Evolutionary conservation across 2,888 invertebrate genomes (phyloP).

Genomic region (Galeopsomyia nigrocyanea): DNA sequence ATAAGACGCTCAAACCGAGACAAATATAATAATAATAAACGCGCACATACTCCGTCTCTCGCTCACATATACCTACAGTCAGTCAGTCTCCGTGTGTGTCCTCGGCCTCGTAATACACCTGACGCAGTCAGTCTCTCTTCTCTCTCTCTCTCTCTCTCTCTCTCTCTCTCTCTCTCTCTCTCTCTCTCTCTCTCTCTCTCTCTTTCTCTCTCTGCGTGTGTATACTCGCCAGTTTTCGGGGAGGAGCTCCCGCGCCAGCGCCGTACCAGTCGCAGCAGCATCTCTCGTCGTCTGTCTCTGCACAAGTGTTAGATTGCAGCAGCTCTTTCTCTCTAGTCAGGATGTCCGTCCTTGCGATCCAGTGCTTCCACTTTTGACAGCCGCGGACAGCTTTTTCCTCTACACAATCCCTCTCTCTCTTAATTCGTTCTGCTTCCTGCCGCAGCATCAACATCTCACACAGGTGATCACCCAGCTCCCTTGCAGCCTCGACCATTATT

Average conservation of each 20-base stretch:
- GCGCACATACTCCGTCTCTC: too few relatives aligned
- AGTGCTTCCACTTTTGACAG: conserved; percentile 35
- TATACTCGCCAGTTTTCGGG: background rate
- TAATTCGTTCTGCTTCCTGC: too few relatives aligned
- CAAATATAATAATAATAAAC: conserved; percentile 9
- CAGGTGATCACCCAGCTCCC: too few relatives aligned
- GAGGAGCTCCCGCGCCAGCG: background rate
- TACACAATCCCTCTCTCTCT: too few relatives aligned
- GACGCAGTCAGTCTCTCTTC: background rate
- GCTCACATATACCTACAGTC: background rate
- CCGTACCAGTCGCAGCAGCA: background rate
- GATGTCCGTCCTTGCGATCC: conserved; percentile 33
- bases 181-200: background rate
- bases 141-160: background rate
- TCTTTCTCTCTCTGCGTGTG: too few relatives aligned
- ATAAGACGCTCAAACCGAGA: too few relatives aligned
- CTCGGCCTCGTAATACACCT: background rate
- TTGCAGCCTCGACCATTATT: too few relatives aligned
- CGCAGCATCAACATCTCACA: too few relatives aligned
- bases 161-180: background rate
- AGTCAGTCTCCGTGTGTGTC: background rate
- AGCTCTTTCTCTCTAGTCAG: conserved; percentile 16
- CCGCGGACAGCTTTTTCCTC: too few relatives aligned
- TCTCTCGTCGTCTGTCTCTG: too few relatives aligned
- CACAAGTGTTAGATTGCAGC: conserved; percentile 15